Conservation (phyloP, 1,140 invertebrate genomes). For the Magallana gigas region DNA sequence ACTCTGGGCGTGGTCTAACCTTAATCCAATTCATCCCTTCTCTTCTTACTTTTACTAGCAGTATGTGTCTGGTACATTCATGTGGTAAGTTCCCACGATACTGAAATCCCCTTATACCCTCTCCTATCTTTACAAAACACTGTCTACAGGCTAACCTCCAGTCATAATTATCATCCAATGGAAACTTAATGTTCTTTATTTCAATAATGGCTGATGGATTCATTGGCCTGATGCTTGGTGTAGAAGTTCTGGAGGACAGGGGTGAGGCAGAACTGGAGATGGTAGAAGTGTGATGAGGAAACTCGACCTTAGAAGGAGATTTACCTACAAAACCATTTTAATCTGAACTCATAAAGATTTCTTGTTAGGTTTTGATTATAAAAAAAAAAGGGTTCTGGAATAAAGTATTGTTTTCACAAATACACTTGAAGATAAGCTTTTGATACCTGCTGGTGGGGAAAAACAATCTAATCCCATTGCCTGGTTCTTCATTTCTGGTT, state of each 20-base stretch:
- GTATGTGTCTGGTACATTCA: constrained; percentile 66
- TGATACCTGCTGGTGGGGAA: constrained; percentile 44
- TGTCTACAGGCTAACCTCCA: constrained; percentile 68
- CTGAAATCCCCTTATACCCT: constrained; percentile 68
- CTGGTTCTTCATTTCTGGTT: background rate
- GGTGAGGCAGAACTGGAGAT: background rate
- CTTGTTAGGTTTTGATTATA: background rate
- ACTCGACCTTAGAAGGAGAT: background rate
- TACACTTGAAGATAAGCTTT: too few relatives aligned
- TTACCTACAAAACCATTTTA: background rate
- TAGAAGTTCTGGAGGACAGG: constrained; percentile 33
- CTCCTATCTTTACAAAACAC: constrained; percentile 71
- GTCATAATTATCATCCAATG: constrained; percentile 66
- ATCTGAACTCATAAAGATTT: background rate
- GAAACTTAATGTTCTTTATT: constrained; percentile 61
- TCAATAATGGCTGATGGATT: background rate
- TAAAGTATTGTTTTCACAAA: too few relatives aligned
- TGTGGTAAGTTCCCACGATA: constrained; percentile 59
- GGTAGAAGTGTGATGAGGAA: background rate
- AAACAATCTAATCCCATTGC: constrained; percentile 54
- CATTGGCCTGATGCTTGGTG: background rate
- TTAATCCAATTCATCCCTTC: constrained; percentile 67
- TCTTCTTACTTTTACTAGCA: constrained; percentile 64
- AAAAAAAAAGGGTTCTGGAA: too few relatives aligned
- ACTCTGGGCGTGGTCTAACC: constrained; percentile 61